A percentile compares a stretch with the other conserved stretches of the same genome.
Evolutionary conservation across 2,797 vertebrate species (phyloP).

Genomic region (Syndactyla subalaris): DNA sequence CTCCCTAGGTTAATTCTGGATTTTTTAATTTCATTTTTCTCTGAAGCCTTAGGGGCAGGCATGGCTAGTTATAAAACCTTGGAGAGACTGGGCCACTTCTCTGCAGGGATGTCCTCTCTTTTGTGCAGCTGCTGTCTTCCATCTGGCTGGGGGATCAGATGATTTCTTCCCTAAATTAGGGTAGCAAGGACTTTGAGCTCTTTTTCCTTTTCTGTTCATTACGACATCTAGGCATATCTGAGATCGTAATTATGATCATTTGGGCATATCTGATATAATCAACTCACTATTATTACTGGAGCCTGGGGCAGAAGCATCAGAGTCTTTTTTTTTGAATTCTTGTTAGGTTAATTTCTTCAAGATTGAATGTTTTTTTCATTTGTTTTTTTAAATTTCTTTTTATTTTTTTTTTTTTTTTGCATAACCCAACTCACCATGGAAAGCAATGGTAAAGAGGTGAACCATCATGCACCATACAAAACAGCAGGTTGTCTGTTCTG

Average conservation of each 20-base stretch:
- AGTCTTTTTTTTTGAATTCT: neutral
- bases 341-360: conserved; percentile 12
- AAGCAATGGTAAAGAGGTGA: neutral
- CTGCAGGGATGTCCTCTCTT: neutral
- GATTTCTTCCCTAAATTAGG: neutral
- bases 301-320: neutral
- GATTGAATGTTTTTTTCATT: neutral
- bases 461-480: neutral
- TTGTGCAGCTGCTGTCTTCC: neutral
- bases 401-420: neutral
- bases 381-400: neutral
- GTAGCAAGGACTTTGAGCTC: neutral
- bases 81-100: neutral
- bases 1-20: conserved; percentile 6
- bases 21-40: conserved; percentile 17
- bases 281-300: neutral
- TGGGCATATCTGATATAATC: conserved; percentile 19
- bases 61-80: neutral
- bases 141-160: neutral
- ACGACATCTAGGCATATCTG: neutral
- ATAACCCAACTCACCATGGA: neutral
- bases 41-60: neutral
- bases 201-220: conserved; percentile 12
- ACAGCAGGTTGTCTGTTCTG: neutral
- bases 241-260: conserved; percentile 10